Evolutionary conservation across 2,797 vertebrate genomes (phyloP), one percentile per base, ranked within the genome.

Genomic region (Pseudopleuronectes americanus): DNA sequence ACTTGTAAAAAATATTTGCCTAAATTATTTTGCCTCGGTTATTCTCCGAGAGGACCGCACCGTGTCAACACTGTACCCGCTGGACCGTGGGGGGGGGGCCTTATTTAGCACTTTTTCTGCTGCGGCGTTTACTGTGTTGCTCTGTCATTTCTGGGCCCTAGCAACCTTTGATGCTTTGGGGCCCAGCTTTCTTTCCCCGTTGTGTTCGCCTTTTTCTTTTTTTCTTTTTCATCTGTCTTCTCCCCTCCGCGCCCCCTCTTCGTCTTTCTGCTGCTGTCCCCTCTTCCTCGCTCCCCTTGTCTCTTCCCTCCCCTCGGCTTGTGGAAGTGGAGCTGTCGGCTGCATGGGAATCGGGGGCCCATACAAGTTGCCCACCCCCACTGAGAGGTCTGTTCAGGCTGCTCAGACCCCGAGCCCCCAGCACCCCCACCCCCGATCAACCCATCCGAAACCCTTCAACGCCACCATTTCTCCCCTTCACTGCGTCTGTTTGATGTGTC

Each of bases 151-250:
- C 89, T 92, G 61, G 79, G 83, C 92, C 93, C 81, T 94, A 90
- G 93, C 92, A 94, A 94, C 93, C 93, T 94, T 94, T 94, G 93
- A 94, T 91, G 89, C 89, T 89, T 83, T 86, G 89, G 90, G 91
- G 92, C 90, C 92, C 92, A 70, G 82, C 76, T 87, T 79, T 91
- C 86, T 91, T 58, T 81, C 81, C 82, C 85, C 52, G 84, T 89
- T 90, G 89, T 88, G 84, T 84, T 69, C 4, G 14, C 54, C 31
- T 33, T 10, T 33, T 33, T 33, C 52, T 77, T 76, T 75, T 72
- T 66, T 69, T 62, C 74, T 76, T 72, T 66, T 69, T 62, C 74
- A 65, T 86, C 80, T 68, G 86, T 80, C 73, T 47, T 83, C 81
- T 75, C 83, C 80, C 88, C 88, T 80, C 85, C 64, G 68, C 65